Evolutionary conservation across 1,140 invertebrate species (phyloP).

Genomic region (Megalopta genalis): DNA sequence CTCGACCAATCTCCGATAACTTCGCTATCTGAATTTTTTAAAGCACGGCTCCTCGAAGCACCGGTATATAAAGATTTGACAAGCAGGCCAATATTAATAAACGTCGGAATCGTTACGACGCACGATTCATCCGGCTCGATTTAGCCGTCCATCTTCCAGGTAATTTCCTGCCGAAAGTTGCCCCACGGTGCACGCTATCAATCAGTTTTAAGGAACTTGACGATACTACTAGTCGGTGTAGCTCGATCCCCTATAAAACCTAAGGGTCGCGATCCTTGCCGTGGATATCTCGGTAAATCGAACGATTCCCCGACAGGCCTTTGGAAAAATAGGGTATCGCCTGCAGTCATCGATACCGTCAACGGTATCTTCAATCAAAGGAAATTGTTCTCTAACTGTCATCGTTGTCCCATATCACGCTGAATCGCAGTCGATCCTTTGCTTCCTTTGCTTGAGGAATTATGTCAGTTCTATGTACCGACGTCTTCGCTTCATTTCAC

Average conservation of each 20-base stretch:
- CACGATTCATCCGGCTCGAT: background rate
- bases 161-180: slow-evolving; percentile 34
- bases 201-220: slow-evolving; percentile 7
- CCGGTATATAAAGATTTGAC: background rate
- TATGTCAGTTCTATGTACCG: too few relatives aligned
- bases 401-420: background rate
- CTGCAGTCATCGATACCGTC: background rate
- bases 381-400: background rate
- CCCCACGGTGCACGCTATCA: background rate
- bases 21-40: background rate
- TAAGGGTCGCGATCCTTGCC: background rate
- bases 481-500: too few relatives aligned
- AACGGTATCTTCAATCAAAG: background rate
- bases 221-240: background rate
- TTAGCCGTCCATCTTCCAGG: slow-evolving; percentile 1
- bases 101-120: background rate
- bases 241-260: background rate
- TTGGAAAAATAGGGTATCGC: background rate
- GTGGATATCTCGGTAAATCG: background rate
- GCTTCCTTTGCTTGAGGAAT: too few relatives aligned
- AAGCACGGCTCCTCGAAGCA: background rate
- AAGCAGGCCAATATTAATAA: slow-evolving; percentile 11
- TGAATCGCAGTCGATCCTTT: background rate
- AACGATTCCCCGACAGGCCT: background rate
- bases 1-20: background rate